Conservation (phyloP, 2,888 invertebrate genomes). For the Colostygia pectinataria region DNA sequence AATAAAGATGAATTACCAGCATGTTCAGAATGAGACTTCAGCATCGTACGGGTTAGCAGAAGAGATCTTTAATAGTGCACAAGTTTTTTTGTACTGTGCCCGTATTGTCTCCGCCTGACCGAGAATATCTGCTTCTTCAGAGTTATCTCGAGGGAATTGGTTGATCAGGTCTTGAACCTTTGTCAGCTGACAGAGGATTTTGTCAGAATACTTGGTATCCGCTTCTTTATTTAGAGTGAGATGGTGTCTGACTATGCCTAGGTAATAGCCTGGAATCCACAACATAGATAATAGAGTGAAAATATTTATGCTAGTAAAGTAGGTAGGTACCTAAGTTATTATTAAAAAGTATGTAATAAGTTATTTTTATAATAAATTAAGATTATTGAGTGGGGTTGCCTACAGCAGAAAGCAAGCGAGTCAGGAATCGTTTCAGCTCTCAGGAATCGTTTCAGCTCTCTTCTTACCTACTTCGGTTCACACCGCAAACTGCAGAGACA, state of each 20-base stretch:
- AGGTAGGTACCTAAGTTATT: no score
- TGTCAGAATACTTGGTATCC: slow-evolving; percentile 71
- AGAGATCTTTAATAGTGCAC: slow-evolving; percentile 86
- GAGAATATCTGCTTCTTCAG: slow-evolving; percentile 85
- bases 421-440: no score
- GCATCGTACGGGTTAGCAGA: slow-evolving; percentile 80
- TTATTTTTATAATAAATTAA: no score
- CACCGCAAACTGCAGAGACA: no score
- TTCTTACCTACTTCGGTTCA: no score
- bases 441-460: no score
- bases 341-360: no score
- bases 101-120: slow-evolving; percentile 84
- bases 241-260: slow-evolving; percentile 83
- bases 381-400: no score
- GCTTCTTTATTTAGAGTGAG: slow-evolving; percentile 53
- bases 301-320: no score
- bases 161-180: slow-evolving; percentile 84
- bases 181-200: slow-evolving; percentile 76
- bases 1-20: slow-evolving; percentile 32
- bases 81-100: slow-evolving; percentile 86
- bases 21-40: slow-evolving; percentile 82
- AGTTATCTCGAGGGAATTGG: slow-evolving; percentile 86
- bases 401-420: no score
- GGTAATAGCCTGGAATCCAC: slow-evolving; percentile 84
- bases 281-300: background rate